A percentile compares a stretch with the other conserved stretches of the same genome.
Evolutionary conservation across 2,888 invertebrate species (phyloP).

Genomic region (Stramonita haemastoma): DNA sequence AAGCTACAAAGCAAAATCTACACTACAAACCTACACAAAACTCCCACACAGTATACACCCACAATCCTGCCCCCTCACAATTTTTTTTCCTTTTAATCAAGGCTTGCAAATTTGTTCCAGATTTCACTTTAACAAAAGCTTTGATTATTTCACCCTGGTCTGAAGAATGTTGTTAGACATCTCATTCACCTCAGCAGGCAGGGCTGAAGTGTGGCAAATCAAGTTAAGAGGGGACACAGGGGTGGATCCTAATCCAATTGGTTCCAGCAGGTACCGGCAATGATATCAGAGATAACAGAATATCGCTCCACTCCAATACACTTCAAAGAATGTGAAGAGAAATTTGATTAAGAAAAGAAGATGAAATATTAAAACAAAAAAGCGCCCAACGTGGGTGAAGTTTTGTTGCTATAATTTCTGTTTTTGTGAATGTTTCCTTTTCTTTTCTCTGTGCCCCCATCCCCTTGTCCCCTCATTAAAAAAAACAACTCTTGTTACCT

Average conservation of each 20-base stretch:
- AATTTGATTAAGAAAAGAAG: not conserved
- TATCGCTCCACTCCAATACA: slow-evolving; percentile 38
- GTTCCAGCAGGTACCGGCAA: slow-evolving; percentile 38
- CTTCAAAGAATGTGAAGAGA: slow-evolving; percentile 26
- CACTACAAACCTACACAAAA: too few species aligned
- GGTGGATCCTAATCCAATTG: slow-evolving; percentile 47
- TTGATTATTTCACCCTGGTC: slow-evolving; percentile 54
- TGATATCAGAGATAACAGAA: slow-evolving; percentile 46
- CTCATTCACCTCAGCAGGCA: slow-evolving; percentile 49
- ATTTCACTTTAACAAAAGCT: not conserved
- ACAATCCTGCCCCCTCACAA: too few species aligned
- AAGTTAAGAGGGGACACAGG: slow-evolving; percentile 51
- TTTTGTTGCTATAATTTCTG: too few species aligned
- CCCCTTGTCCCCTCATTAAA: too few species aligned
- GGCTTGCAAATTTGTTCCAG: not conserved
- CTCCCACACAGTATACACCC: too few species aligned
- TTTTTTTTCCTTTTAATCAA: too few species aligned
- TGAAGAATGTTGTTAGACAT: slow-evolving; percentile 54
- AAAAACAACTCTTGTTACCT: too few species aligned
- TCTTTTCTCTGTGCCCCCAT: not conserved
- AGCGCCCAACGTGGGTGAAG: not conserved
- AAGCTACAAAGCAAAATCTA: too few species aligned
- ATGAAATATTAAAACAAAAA: not conserved
- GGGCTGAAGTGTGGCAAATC: slow-evolving; percentile 49
- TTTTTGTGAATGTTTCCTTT: not conserved